These are phyloP conservation scores for Altica lythri DNA, from an alignment of 2,888 invertebrate species.

Conservation along the genomic window DNA sequence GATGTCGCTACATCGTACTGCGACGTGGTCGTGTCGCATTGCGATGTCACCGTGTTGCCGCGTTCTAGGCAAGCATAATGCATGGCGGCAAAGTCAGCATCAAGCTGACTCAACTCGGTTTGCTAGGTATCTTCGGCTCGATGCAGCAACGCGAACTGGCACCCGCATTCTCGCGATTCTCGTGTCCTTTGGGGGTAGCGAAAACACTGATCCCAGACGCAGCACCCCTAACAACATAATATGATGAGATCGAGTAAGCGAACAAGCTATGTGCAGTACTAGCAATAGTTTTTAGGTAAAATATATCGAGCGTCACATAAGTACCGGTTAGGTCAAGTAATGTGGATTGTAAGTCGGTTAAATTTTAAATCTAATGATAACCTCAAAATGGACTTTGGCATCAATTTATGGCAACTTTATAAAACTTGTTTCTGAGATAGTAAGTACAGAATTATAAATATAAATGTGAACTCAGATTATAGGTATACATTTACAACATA, in stretches of 20 bases:
- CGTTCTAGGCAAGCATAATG: slow-evolving; percentile 8
- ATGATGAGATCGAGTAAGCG: slow-evolving; percentile 21
- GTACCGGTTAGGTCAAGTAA: no score
- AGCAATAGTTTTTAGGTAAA: no score
- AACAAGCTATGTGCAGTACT: slow-evolving; percentile 8
- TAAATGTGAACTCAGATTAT: no score
- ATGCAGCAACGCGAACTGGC: slow-evolving; percentile 88
- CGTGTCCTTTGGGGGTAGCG: slow-evolving; percentile 77
- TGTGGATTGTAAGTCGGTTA: no score
- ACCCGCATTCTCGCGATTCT: slow-evolving; percentile 83
- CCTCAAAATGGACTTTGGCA: no score
- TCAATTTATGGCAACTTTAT: no score
- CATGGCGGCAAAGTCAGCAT: slow-evolving; percentile 41
- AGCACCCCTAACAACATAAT: slow-evolving; percentile 67
- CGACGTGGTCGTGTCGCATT: slow-evolving; percentile 14
- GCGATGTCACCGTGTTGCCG: slow-evolving; percentile 19
- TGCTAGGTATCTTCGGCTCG: slow-evolving; percentile 78
- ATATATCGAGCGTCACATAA: no score
- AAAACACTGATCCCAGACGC: slow-evolving; percentile 87
- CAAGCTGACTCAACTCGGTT: slow-evolving; percentile 36
- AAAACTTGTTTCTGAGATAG: no score
- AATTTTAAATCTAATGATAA: no score
- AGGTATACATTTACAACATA: no score
- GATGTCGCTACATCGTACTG: slow-evolving; percentile 25
- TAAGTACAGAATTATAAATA: no score